Evolutionary conservation across 2,797 vertebrate species (phyloP).

Genomic region (Nyctalus aviator): DNA sequence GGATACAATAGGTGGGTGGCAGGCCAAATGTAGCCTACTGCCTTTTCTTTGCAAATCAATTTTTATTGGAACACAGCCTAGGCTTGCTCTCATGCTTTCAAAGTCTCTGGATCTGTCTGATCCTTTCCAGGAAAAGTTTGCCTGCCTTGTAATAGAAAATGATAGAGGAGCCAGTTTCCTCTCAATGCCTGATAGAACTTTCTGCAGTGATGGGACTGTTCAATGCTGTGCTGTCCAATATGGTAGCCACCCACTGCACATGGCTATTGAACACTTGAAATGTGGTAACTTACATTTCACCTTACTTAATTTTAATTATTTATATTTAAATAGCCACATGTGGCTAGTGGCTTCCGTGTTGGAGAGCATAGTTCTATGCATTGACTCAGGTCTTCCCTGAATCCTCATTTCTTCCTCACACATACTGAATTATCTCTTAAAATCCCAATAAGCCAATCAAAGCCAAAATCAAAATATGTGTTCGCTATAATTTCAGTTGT

Average conservation of each 20-base stretch:
- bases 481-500: neutral
- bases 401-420: neutral
- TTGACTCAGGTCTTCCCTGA: neutral
- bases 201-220: neutral
- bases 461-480: conserved; percentile 29
- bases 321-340: neutral
- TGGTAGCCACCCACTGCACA: neutral
- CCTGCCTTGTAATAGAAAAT: neutral
- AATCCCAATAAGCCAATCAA: conserved; percentile 22
- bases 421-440: conserved; percentile 15
- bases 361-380: neutral
- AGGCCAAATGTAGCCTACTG: neutral
- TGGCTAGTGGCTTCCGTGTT: neutral
- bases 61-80: neutral
- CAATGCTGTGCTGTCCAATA: neutral
- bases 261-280: neutral
- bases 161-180: neutral
- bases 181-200: neutral
- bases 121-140: neutral
- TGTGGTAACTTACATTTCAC: neutral
- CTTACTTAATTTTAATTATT: conserved; percentile 33
- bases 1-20: neutral
- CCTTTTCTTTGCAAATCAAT: conserved; percentile 25
- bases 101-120: neutral
- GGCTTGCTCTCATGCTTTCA: neutral